A percentile compares a stretch with the other conserved stretches of the same genome.
phyloP scores from a whole-genome alignment of 2,797 vertebrate species.

The Helostoma temminkii region DNA sequence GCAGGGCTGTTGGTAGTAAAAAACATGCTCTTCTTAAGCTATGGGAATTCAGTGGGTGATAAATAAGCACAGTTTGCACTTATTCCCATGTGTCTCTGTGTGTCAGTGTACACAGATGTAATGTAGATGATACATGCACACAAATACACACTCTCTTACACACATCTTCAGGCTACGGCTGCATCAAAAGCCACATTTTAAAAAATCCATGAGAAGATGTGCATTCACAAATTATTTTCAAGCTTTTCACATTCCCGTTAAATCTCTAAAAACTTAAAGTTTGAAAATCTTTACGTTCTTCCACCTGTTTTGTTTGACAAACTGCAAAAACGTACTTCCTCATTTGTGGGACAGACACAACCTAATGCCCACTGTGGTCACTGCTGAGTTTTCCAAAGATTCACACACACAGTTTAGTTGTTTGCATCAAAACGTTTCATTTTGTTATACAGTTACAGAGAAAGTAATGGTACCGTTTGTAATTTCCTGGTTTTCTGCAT shows the following conservation, averaged over 20 bases:
- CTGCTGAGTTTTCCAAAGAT: not conserved
- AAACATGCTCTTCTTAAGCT: constrained; percentile 10
- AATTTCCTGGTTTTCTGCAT: no score
- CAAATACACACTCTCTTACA: not conserved
- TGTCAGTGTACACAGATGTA: not conserved
- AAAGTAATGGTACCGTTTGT: no score
- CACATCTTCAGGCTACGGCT: not conserved
- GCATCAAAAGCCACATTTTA: not conserved
- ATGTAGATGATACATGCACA: constrained; percentile 15
- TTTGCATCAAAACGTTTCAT: not conserved
- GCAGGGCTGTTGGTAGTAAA: constrained; percentile 18
- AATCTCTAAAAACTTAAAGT: not conserved
- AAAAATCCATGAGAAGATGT: not conserved
- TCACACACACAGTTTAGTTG: not conserved
- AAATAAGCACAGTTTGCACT: constrained; percentile 33
- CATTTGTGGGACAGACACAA: no score
- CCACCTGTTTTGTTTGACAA: not conserved
- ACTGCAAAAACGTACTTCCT: no score
- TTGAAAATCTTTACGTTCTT: not conserved
- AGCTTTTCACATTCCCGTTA: no score
- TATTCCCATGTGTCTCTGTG: constrained; percentile 43
- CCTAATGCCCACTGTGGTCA: not conserved
- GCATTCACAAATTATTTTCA: not conserved
- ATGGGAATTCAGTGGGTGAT: constrained; percentile 39
- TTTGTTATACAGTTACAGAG: not conserved